Base-by-base conservation (phyloP, 2,797 vertebrate species). In the Micrastur ruficollis region DNA sequence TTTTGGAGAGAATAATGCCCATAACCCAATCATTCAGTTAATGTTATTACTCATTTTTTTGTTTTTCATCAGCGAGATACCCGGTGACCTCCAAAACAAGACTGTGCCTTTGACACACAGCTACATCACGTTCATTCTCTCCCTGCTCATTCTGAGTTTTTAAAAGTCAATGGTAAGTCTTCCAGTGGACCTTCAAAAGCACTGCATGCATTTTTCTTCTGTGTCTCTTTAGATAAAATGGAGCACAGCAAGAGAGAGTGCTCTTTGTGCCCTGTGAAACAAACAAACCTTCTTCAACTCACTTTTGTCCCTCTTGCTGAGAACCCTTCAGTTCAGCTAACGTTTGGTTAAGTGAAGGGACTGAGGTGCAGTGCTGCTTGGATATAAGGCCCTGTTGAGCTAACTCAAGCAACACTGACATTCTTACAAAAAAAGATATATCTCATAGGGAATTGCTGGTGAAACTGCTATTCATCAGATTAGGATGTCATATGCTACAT, bases 401-500 rank as follows among this genome's bases (percentile, higher is more conserved):
- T 78, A 94, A 63, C 18, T 81, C 55, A 87, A 65, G 62, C 31
- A 93, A 75, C 42, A 11, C 15, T 79, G 76, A 62, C 27, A 16
- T 91, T 96, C 97, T 90, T 82, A 72, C 46, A 26, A 81, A 90
- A 94, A 91, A 65, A 89, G 42, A 67, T 80, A 10, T 62, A 91
- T 93, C 66, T 95, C 70, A 49, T 55, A 55, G 58, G 49, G 67
- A 91, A 90, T 81, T 91, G 59, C 80, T 79, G 46, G 49, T 94
- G 94, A 95, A 93, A 67, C 34, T 62, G 62, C 86, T 81, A 73
- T 92, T 90, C 63, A 81, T 96, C 94, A 97, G 81, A 71, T 84
- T 61, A 65, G 34, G 52, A 10, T 94, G 90, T 95, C 95, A 94
- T 73, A 76, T 67, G 86, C 92, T 95, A 91, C 84, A 94, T 97